Conservation (phyloP, 2,113 vertebrate species). For the Recurvirostra avosetta region DNA sequence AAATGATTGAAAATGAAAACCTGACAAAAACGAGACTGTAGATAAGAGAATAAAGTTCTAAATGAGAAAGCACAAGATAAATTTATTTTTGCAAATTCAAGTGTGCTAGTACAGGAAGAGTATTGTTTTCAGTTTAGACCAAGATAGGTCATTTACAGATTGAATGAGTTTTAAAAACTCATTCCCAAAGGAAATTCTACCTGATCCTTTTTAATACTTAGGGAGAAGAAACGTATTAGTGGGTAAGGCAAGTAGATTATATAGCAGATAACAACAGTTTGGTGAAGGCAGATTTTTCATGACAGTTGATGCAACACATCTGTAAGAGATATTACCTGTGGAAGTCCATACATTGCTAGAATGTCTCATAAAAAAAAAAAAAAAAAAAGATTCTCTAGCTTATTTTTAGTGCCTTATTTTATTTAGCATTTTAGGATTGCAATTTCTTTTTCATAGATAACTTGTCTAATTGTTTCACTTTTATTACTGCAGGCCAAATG, state of each 20-base stretch:
- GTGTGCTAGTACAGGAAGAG: not conserved
- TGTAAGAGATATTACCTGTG: not conserved
- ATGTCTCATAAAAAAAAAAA: not conserved
- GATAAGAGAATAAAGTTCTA: not conserved
- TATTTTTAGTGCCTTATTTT: not conserved
- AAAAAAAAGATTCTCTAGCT: not conserved
- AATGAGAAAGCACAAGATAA: not conserved
- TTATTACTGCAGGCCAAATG: not conserved
- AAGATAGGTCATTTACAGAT: not conserved
- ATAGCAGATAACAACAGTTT: not conserved
- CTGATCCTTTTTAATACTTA: not conserved
- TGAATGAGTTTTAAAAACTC: not conserved
- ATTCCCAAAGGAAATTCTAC: not conserved
- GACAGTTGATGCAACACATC: not conserved
- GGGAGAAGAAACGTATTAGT: not conserved
- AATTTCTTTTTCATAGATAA: not conserved
- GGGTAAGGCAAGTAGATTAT: not conserved
- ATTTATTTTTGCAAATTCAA: not conserved
- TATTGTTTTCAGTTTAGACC: not conserved
- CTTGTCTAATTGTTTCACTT: not conserved
- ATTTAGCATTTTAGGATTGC: not conserved
- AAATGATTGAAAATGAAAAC: not conserved
- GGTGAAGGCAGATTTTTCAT: not conserved
- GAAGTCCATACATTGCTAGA: not conserved
- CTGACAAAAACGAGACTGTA: not conserved